Base-by-base conservation (phyloP, 1,140 invertebrate species). In the Berghia stephanieae region DNA sequence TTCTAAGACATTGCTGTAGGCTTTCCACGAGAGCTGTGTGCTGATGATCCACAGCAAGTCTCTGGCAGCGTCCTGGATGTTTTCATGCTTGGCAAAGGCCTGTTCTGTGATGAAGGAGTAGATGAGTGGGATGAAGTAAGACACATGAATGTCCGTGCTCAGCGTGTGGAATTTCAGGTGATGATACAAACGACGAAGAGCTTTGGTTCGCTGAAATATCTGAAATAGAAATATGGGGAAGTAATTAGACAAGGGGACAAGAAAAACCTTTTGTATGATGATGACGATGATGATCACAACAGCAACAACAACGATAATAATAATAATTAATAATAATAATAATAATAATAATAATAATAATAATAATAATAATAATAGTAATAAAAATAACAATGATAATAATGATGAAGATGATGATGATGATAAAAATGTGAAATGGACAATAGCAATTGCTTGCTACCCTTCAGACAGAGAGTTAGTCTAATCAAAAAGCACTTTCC, bases 121-220 rank as follows among this genome's bases (percentile, higher is more conserved):
- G 1, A 94, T 93, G 46, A 98, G 86, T 0, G 97, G 97, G 57
- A 98, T 84, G 75, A 98, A 92, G 84, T 96, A 97, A 81, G 95
- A 93, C 0, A 93, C 94, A 0, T 97, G 84, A 0, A 94, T 94
- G 82, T 93, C 92, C 0, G 92, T 88, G 77, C 92, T 92, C 0
- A 94, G 92, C 46, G 90, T 85, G 81, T 92, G 92, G 0, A 86
- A 87, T 42, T 92, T 84, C 0, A 88, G 75, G 72, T 82, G 79
- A 34, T 83, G 82, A n/a, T 83, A 81, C 71, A 91, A 86, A 40
- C 88, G 94, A 8, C 93, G 86, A 31, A 98, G 85, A 0, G 95
- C 96, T 83, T 94, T 92, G 0, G 94, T 93, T 85, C 94, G 93
- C 81, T 96, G 92, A 84, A 97, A 95, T 21, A 93, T 89, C 90